Percentiles rank a stretch among this genome's conserved stretches.
phyloP scores from a whole-genome alignment of 2,113 vertebrate species.

The human region GRCh38 chr1:27302001-27302500 shows the following conservation, averaged over 20 bases:
- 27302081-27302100: background rate
- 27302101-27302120: background rate
- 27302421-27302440: background rate
- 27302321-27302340: background rate
- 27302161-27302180: background rate
- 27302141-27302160: background rate
- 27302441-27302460: background rate
- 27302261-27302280: background rate
- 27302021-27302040: background rate
- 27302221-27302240: background rate
- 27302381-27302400: background rate
- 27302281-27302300: background rate
- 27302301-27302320: background rate
- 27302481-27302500: too few species aligned
- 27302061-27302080: background rate
- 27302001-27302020: background rate
- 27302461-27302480: too few species aligned
- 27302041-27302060: background rate
- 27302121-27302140: background rate
- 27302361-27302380: background rate
- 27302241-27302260: background rate
- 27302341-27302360: background rate
- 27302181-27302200: background rate
- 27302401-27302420: background rate
- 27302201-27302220: background rate